Conservation (phyloP, 2,888 invertebrate species). For the Doris montereyensis region DNA sequence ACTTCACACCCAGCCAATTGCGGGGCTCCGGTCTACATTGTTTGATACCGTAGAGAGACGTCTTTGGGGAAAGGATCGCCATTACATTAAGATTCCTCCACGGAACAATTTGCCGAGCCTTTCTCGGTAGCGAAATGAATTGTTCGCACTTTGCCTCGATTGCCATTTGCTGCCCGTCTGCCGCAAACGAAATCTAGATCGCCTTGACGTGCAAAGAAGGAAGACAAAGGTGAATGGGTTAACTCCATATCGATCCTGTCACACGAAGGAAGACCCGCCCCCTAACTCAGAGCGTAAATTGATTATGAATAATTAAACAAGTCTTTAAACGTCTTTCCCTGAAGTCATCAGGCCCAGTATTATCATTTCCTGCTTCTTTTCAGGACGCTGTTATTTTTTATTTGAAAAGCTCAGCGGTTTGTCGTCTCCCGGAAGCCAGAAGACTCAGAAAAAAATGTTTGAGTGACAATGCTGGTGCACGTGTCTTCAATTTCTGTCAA, state of each 20-base stretch:
- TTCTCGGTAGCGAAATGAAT: conserved; percentile 38
- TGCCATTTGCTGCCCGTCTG: conserved; percentile 40
- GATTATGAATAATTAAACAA: conserved; percentile 38
- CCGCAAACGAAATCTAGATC: conserved; percentile 37
- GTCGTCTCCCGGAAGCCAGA: too few relatives aligned
- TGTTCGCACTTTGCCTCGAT: conserved; percentile 41
- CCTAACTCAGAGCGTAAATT: conserved; percentile 33
- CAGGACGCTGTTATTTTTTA: too few relatives aligned
- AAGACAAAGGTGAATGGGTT: conserved; percentile 25
- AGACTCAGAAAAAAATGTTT: too few relatives aligned
- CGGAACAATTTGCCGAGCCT: conserved; percentile 37
- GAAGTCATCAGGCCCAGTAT: too few relatives aligned
- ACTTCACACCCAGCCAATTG: neutral
- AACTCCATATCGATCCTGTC: conserved; percentile 30
- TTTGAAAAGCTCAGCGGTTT: too few relatives aligned
- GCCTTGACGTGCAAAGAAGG: conserved; percentile 12
- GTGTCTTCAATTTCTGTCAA: too few relatives aligned
- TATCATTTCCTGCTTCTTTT: too few relatives aligned
- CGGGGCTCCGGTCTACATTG: neutral
- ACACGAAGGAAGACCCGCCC: conserved; percentile 27
- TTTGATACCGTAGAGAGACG: neutral
- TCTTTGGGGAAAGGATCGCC: conserved; percentile 15
- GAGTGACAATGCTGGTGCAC: too few relatives aligned
- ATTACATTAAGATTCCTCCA: conserved; percentile 38
- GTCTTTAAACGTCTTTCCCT: conserved; percentile 1